A percentile compares a stretch with the other conserved stretches of the same genome.
Conservation (phyloP, 1,140 invertebrate genomes). For the Eumaeus atala region DNA sequence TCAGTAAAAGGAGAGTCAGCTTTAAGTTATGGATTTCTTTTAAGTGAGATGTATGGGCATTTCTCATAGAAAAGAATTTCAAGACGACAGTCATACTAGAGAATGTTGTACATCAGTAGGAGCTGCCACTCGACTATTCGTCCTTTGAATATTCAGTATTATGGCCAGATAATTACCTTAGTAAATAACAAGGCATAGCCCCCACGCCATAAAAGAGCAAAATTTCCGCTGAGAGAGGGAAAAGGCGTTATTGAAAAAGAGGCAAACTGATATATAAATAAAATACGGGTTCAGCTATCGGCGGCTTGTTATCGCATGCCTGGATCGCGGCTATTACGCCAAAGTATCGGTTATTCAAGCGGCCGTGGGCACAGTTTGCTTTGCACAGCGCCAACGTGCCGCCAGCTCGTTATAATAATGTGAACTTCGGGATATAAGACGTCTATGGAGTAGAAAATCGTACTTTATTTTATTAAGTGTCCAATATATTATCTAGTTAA, state of each 20-base stretch:
- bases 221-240: slow-evolving; percentile 64
- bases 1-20: no score
- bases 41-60: no score
- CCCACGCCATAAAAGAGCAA: slow-evolving; percentile 65
- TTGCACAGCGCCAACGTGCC: slow-evolving; percentile 54
- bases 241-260: slow-evolving; percentile 73
- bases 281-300: slow-evolving; percentile 74
- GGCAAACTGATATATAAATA: slow-evolving; percentile 72
- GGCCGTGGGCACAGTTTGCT: slow-evolving; percentile 68
- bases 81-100: slow-evolving; percentile 3
- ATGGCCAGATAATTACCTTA: slow-evolving; percentile 61
- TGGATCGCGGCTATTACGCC: slow-evolving; percentile 60
- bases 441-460: slow-evolving; percentile 50
- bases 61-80: slow-evolving; percentile 1
- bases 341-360: slow-evolving; percentile 67
- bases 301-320: slow-evolving; percentile 73
- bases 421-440: slow-evolving; percentile 65
- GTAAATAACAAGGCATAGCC: slow-evolving; percentile 65
- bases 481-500: no score
- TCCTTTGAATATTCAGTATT: slow-evolving; percentile 56
- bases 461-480: slow-evolving; percentile 27
- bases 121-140: slow-evolving; percentile 42
- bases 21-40: no score
- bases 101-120: slow-evolving; percentile 12
- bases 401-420: slow-evolving; percentile 72